Percentiles rank a stretch among this genome's conserved stretches.
Evolutionary conservation across 2,888 invertebrate species (phyloP).

Genomic region (Phorcus lineatus): DNA sequence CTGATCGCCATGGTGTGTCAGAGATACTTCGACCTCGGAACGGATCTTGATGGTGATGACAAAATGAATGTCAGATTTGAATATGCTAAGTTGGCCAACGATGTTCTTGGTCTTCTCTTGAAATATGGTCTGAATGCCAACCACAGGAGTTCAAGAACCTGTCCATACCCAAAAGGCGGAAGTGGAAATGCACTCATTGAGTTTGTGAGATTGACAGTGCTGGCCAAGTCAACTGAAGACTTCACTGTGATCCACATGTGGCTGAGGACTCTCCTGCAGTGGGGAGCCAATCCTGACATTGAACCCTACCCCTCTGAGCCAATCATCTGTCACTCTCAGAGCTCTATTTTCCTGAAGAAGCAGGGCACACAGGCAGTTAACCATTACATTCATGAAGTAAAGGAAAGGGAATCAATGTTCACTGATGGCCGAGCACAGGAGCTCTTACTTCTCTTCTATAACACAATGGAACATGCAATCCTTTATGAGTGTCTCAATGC

Average conservation of each 20-base stretch:
- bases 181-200: constrained; percentile 82
- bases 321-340: constrained; percentile 78
- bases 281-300: constrained; percentile 85
- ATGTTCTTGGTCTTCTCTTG: constrained; percentile 81
- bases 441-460: constrained; percentile 79
- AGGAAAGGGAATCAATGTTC: constrained; percentile 78
- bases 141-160: constrained; percentile 79
- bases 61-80: constrained; percentile 7
- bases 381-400: constrained; percentile 82
- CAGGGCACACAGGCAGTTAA: constrained; percentile 78
- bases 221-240: constrained; percentile 82
- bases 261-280: constrained; percentile 83
- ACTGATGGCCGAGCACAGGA: constrained; percentile 82
- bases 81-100: constrained; percentile 81
- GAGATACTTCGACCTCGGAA: constrained; percentile 44
- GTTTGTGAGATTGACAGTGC: constrained; percentile 81
- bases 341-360: constrained; percentile 78
- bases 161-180: constrained; percentile 61
- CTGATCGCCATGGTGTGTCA: constrained; percentile 57
- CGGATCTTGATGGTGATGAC: not conserved
- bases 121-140: constrained; percentile 83
- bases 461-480: constrained; percentile 82
- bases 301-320: constrained; percentile 78
- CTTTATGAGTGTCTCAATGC: constrained; percentile 83
- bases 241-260: constrained; percentile 84